phyloP scores from a whole-genome alignment of 1,140 invertebrate genomes.

The Protaetia brevitarsis region DNA sequence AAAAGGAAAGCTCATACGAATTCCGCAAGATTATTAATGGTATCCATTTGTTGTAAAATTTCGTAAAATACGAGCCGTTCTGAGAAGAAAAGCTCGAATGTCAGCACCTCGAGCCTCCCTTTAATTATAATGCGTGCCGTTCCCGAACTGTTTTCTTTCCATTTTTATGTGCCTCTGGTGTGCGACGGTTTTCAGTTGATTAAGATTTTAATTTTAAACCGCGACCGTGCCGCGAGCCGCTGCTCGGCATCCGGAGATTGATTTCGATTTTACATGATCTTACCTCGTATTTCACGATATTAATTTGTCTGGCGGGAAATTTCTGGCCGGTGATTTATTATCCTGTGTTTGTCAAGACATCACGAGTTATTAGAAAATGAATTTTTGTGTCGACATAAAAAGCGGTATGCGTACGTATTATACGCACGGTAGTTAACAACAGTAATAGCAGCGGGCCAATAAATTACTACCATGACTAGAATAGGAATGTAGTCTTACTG shows the following conservation, averaged over 20 bases:
- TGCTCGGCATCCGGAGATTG: neutral
- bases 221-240: neutral
- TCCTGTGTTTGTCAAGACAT: neutral
- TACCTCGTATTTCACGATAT: slow-evolving; percentile 5
- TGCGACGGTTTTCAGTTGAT: neutral
- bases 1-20: no score
- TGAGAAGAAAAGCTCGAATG: neutral
- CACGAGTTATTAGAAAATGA: slow-evolving; percentile 3
- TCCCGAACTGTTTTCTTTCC: neutral
- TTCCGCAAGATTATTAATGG: no score
- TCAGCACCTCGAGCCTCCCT: neutral
- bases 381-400: neutral
- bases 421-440: slow-evolving; percentile 2
- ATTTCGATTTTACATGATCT: slow-evolving; percentile 13
- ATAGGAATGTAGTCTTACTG: neutral
- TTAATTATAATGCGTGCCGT: neutral
- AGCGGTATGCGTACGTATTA: neutral
- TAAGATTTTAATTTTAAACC: slow-evolving; percentile 14
- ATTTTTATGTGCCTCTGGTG: slow-evolving; percentile 9
- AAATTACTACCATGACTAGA: neutral
- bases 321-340: neutral
- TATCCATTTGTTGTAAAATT: neutral
- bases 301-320: slow-evolving; percentile 10
- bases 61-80: neutral
- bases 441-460: neutral